Evolutionary conservation across 2,888 invertebrate genomes (phyloP).

Genomic region (Anticlea derivata): DNA sequence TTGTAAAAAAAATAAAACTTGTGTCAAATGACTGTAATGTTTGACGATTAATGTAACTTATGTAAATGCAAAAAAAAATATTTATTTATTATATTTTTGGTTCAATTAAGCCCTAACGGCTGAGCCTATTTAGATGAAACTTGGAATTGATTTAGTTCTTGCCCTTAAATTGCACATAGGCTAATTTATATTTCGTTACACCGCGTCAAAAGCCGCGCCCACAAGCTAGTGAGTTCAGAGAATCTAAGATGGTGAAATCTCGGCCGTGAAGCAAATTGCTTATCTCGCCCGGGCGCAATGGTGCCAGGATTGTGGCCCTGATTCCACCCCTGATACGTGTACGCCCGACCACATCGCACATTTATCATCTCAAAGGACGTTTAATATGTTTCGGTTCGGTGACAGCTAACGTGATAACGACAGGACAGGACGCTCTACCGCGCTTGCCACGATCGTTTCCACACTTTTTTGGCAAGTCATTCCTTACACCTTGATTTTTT

Average conservation of each 20-base stretch:
- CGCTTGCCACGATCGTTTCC: slow-evolving; percentile 51
- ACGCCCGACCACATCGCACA: slow-evolving; percentile 61
- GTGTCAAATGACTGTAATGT: no score
- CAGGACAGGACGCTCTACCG: slow-evolving; percentile 34
- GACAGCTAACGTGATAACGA: slow-evolving; percentile 67
- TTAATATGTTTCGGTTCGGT: slow-evolving; percentile 76
- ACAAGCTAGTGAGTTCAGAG: no score
- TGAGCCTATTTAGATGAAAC: no score
- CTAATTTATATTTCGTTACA: no score
- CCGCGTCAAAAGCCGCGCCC: no score
- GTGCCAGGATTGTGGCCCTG: not conserved
- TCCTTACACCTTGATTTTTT: slow-evolving; percentile 22
- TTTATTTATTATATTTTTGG: no score
- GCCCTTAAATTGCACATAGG: no score
- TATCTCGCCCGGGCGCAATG: slow-evolving; percentile 6
- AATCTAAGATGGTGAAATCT: not conserved
- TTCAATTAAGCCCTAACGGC: no score
- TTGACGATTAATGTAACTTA: no score
- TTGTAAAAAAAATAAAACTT: no score
- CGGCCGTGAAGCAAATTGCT: not conserved
- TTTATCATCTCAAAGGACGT: slow-evolving; percentile 76
- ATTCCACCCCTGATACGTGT: slow-evolving; percentile 43
- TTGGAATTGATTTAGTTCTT: no score
- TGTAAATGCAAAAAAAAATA: no score
- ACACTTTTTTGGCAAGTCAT: slow-evolving; percentile 39